phyloP scores from a whole-genome alignment of 2,888 invertebrate genomes.

The Macrosiphum euphorbiae region DNA sequence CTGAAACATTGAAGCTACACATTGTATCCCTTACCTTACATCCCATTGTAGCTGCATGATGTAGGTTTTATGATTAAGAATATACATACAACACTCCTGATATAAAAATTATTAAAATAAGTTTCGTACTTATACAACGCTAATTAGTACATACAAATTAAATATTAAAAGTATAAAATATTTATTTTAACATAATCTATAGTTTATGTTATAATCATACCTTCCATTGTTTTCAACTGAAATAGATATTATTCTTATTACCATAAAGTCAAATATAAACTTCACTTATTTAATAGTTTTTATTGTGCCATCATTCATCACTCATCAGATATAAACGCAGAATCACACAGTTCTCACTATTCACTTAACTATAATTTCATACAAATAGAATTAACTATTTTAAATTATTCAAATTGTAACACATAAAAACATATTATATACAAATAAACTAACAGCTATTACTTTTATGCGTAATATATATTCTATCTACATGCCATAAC shows the following conservation, averaged over 20 bases:
- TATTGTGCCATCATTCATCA: neutral
- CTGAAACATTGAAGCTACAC: slow-evolving; percentile 36
- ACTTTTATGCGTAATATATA: neutral
- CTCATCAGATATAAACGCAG: neutral
- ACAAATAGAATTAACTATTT: neutral
- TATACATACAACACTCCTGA: slow-evolving; percentile 23
- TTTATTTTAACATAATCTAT: neutral
- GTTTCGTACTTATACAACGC: neutral
- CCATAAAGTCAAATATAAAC: neutral
- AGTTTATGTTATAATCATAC: neutral
- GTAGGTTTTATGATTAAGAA: slow-evolving; percentile 38
- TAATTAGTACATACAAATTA: neutral
- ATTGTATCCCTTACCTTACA: slow-evolving; percentile 14
- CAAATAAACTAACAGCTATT: neutral
- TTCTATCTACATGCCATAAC: neutral
- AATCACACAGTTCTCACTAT: neutral
- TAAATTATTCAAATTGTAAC: too few relatives aligned
- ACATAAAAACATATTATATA: too few relatives aligned
- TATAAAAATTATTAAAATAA: neutral
- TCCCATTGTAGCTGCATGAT: slow-evolving; percentile 44
- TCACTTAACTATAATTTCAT: neutral
- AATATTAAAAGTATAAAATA: neutral
- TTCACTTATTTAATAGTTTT: neutral
- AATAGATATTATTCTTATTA: neutral
- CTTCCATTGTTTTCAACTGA: neutral